Percentiles rank a stretch among this genome's conserved stretches.
Conservation (phyloP, 2,797 vertebrate species). For the Sitta carolinensis region DNA sequence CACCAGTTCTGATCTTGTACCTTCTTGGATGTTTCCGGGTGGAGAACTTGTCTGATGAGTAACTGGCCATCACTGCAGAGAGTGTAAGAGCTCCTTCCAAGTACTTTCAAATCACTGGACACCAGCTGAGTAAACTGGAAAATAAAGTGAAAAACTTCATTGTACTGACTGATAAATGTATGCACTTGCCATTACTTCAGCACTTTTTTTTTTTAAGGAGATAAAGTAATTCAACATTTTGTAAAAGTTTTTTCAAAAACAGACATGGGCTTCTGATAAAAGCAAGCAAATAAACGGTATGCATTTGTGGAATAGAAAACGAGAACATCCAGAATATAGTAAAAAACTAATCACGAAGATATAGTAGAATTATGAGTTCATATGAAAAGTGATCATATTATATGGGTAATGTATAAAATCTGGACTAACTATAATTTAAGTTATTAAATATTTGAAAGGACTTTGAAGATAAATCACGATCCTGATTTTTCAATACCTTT, state of each 20-base stretch:
- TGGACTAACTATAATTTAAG: neutral
- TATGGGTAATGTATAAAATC: neutral
- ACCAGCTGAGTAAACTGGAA: conserved; percentile 90
- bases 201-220: neutral
- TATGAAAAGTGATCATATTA: neutral
- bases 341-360: neutral
- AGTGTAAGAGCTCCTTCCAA: conserved; percentile 86
- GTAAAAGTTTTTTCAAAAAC: neutral
- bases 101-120: conserved; percentile 85
- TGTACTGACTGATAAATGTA: neutral
- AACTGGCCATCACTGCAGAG: conserved; percentile 91
- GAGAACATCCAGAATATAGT: neutral
- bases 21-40: conserved; percentile 96
- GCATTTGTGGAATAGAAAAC: neutral
- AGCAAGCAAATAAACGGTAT: neutral
- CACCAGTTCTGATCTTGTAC: conserved; percentile 64
- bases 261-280: neutral
- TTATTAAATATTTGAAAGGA: neutral
- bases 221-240: neutral
- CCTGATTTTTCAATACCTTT: neutral
- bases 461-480: neutral
- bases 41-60: conserved; percentile 90
- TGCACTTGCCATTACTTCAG: neutral
- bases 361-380: neutral
- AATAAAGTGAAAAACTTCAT: neutral